Conservation (phyloP, 2,888 invertebrate genomes). For the Drosophila yooni region DNA sequence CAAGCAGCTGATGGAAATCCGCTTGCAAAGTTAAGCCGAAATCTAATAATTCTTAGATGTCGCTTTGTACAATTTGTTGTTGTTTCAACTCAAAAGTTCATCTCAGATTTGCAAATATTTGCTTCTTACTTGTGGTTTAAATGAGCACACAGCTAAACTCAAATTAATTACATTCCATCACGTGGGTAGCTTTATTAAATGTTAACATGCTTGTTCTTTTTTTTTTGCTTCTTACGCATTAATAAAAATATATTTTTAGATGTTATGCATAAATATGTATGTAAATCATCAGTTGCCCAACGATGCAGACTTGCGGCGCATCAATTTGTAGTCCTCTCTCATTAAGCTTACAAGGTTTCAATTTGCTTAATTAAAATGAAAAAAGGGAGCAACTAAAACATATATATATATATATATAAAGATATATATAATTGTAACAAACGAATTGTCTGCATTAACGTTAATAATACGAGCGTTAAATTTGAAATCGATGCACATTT, state of each 20-base stretch:
- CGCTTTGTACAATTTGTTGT: background rate
- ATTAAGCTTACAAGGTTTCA: constrained; percentile 6
- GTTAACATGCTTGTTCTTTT: constrained; percentile 34
- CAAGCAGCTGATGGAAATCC: background rate
- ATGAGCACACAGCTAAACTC: background rate
- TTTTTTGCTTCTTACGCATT: constrained; percentile 56
- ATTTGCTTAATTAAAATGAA: constrained; percentile 25
- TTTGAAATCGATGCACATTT: constrained; percentile 26
- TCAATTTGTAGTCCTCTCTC: constrained; percentile 20
- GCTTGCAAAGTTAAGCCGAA: background rate
- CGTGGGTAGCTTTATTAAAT: constrained; percentile 56
- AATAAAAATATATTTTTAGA: constrained; percentile 56
- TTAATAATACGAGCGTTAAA: constrained; percentile 64
- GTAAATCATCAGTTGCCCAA: constrained; percentile 23
- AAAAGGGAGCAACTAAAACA: constrained; percentile 23
- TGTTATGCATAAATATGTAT: constrained; percentile 42
- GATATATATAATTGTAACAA: constrained; percentile 4
- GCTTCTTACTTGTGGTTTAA: background rate
- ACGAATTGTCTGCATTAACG: constrained; percentile 45
- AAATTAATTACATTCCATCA: constrained; percentile 33
- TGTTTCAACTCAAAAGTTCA: background rate
- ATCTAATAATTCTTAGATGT: background rate
- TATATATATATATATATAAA: background rate
- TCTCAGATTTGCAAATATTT: background rate
- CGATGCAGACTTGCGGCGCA: constrained; percentile 14